Conservation (phyloP, 1,140 invertebrate species). For the Apis laboriosa region DNA sequence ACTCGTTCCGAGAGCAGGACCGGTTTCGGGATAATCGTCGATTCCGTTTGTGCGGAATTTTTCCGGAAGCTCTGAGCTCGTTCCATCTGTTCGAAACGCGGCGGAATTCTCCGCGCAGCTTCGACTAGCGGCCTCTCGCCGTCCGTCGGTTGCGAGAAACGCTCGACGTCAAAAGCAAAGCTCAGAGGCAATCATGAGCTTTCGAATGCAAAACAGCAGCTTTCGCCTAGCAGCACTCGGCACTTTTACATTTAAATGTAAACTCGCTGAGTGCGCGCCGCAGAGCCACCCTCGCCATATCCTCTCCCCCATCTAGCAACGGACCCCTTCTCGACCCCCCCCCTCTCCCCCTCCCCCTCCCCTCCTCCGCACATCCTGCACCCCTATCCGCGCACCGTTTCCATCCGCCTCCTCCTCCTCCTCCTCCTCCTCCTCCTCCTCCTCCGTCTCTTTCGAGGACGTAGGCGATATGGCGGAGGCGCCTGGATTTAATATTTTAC, state of each 20-base stretch:
- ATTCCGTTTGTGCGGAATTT: constrained; percentile 42
- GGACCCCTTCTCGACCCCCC: constrained; percentile 47
- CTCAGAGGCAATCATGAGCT: constrained; percentile 82
- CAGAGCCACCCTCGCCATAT: constrained; percentile 64
- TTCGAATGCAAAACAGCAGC: constrained; percentile 82
- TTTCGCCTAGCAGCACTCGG: constrained; percentile 73
- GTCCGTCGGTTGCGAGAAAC: constrained; percentile 59
- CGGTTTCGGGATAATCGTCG: constrained; percentile 14
- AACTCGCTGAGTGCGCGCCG: constrained; percentile 78
- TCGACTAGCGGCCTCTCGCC: constrained; percentile 35
- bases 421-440: constrained; percentile 18
- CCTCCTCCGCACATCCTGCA: not conserved
- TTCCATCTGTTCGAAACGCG: constrained; percentile 47
- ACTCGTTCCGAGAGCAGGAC: not conserved
- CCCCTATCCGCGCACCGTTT: constrained; percentile 12
- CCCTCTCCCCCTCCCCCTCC: not conserved
- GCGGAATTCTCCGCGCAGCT: constrained; percentile 16
- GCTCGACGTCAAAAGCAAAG: constrained; percentile 79
- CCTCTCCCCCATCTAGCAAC: constrained; percentile 53
- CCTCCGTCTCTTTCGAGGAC: constrained; percentile 51
- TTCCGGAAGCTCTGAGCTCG: constrained; percentile 34
- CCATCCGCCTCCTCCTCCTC: constrained; percentile 20
- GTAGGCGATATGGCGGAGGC: constrained; percentile 67
- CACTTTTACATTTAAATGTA: constrained; percentile 82
- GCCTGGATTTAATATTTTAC: constrained; percentile 80